Percentiles rank a stretch among this genome's conserved stretches.
These are phyloP conservation scores for Dorcus hopei DNA, from an alignment of 2,888 invertebrate genomes.

Conservation along the genomic window DNA sequence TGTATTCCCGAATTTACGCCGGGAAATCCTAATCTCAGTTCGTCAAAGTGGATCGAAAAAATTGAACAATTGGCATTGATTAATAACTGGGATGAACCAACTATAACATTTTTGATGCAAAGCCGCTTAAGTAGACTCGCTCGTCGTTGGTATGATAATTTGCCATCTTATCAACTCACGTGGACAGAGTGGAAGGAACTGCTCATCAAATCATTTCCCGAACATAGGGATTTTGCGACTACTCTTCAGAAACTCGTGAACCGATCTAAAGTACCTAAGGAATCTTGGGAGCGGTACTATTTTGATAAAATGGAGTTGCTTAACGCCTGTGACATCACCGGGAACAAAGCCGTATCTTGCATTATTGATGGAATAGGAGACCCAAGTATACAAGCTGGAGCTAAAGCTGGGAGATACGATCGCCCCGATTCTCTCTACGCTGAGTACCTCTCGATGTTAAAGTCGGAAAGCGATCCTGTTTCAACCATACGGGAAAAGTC, in stretches of 20 bases:
- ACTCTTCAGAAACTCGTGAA: slow-evolving; percentile 5
- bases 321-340: slow-evolving; percentile 12
- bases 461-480: background rate
- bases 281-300: slow-evolving; percentile 23
- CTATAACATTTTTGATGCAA: slow-evolving; percentile 11
- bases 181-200: slow-evolving; percentile 13
- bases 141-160: slow-evolving; percentile 4
- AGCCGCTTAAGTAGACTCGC: slow-evolving; percentile 4
- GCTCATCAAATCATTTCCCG: slow-evolving; percentile 8
- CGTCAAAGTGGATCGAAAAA: slow-evolving; percentile 24
- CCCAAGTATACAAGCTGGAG: slow-evolving; percentile 11
- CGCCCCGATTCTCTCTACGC: slow-evolving; percentile 10
- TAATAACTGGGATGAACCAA: slow-evolving; percentile 23
- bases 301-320: slow-evolving; percentile 27
- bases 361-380: slow-evolving; percentile 19
- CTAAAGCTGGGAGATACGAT: slow-evolving; percentile 14
- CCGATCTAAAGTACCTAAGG: slow-evolving; percentile 15
- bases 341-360: slow-evolving; percentile 20
- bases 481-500: background rate
- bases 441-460: slow-evolving; percentile 9
- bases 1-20: slow-evolving; percentile 22
- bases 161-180: background rate
- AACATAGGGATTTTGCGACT: slow-evolving; percentile 7
- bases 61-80: slow-evolving; percentile 25
- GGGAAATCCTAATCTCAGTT: slow-evolving; percentile 19